Percentiles rank a stretch among this genome's conserved stretches.
Evolutionary conservation across 2,888 invertebrate species (phyloP).

Genomic region (Brachyopa scutellaris): DNA sequence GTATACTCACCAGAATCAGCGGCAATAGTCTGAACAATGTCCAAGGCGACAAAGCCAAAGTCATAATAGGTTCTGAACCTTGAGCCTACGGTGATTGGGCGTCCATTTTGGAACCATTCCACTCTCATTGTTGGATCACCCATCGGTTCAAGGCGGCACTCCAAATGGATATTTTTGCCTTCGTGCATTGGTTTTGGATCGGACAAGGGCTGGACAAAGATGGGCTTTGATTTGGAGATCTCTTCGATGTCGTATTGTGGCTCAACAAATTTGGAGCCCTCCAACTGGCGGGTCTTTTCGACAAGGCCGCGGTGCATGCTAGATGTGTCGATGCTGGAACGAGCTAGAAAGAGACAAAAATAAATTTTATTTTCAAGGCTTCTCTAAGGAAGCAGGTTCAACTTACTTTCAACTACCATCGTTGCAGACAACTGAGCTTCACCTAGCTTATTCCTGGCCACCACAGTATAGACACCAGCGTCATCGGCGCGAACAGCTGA

Average conservation of each 20-base stretch:
- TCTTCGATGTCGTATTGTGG: conserved; percentile 95
- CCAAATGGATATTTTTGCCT: conserved; percentile 94
- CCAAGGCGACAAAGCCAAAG: conserved; percentile 98
- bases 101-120: conserved; percentile 97
- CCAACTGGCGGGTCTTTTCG: conserved; percentile 93
- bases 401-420: conserved; percentile 95
- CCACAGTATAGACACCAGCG: conserved; percentile 95
- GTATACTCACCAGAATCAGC: conserved; percentile 98
- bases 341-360: conserved; percentile 84
- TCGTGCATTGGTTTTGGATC: conserved; percentile 93
- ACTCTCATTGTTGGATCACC: conserved; percentile 98
- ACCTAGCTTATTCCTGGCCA: conserved; percentile 95
- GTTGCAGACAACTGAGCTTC: conserved; percentile 92
- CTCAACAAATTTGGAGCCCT: conserved; percentile 92
- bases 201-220: conserved; percentile 93
- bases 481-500: conserved; percentile 95
- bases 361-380: background rate
- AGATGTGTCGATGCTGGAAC: conserved; percentile 93
- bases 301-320: conserved; percentile 94
- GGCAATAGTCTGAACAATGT: conserved; percentile 96
- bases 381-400: background rate
- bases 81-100: conserved; percentile 93
- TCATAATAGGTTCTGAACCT: conserved; percentile 97
- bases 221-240: conserved; percentile 96
- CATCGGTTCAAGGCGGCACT: conserved; percentile 96